A percentile compares a stretch with the other conserved stretches of the same genome.
Evolutionary conservation across 2,113 vertebrate genomes (phyloP).

Genomic region (Ceyx cyanopectus): DNA sequence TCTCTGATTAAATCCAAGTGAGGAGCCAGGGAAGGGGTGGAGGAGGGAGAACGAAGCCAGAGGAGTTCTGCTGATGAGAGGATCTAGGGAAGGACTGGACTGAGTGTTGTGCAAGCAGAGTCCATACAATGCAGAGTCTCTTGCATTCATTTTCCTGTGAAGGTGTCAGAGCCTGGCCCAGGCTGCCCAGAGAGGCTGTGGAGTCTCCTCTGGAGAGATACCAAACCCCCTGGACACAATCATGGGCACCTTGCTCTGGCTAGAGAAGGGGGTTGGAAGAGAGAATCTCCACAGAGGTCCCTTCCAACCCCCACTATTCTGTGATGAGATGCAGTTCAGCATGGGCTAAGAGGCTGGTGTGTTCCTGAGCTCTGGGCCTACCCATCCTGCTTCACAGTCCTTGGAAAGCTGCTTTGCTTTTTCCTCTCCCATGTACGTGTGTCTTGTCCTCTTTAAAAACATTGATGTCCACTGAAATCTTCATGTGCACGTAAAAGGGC

Average conservation of each 20-base stretch:
- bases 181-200: neutral
- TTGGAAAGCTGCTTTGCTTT: neutral
- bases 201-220: neutral
- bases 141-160: neutral
- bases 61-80: neutral
- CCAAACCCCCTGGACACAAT: neutral
- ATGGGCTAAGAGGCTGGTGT: neutral
- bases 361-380: neutral
- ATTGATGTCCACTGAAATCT: too few species aligned
- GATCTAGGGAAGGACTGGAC: neutral
- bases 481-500: neutral
- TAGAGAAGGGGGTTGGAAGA: neutral
- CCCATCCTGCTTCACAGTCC: neutral
- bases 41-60: neutral
- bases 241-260: neutral
- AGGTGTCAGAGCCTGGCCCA: neutral
- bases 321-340: neutral
- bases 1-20: neutral
- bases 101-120: neutral
- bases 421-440: rapidly evolving
- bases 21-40: neutral
- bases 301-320: neutral
- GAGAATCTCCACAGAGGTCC: neutral
- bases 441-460: neutral
- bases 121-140: neutral